These are phyloP conservation scores for Vipera ursinii DNA, from an alignment of 2,797 vertebrate genomes.

Conservation along the genomic window DNA sequence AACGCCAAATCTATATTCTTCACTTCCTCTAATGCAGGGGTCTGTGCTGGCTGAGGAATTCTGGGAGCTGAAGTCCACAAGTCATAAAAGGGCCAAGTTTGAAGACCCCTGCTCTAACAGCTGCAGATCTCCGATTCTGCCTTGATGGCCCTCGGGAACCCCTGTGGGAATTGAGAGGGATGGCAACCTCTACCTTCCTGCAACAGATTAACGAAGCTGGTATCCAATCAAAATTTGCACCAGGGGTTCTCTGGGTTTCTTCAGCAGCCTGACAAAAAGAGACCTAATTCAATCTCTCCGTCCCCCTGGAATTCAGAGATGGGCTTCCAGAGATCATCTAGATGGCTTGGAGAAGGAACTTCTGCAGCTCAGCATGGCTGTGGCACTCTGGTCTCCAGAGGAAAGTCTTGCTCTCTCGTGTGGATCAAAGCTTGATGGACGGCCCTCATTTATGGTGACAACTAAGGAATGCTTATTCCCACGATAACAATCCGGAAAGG, in stretches of 20 bases:
- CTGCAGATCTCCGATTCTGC: neutral
- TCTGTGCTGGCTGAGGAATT: no score
- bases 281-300: neutral
- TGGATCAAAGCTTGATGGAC: neutral
- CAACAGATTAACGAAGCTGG: no score
- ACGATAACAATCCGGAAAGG: neutral
- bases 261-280: neutral
- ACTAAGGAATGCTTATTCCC: constrained; percentile 3
- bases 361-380: neutral
- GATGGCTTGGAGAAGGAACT: neutral
- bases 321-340: neutral
- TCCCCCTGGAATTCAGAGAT: neutral
- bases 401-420: neutral
- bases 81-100: no score
- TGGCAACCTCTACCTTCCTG: fast-evolving
- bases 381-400: neutral
- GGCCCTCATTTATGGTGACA: neutral
- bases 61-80: no score
- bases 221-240: neutral
- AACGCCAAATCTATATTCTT: neutral
- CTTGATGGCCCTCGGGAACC: neutral
- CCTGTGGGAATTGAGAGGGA: neutral
- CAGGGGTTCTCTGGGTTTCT: neutral
- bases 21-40: neutral
- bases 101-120: no score